Conservation (phyloP, 1,140 invertebrate species). For the Bombus picipes region DNA sequence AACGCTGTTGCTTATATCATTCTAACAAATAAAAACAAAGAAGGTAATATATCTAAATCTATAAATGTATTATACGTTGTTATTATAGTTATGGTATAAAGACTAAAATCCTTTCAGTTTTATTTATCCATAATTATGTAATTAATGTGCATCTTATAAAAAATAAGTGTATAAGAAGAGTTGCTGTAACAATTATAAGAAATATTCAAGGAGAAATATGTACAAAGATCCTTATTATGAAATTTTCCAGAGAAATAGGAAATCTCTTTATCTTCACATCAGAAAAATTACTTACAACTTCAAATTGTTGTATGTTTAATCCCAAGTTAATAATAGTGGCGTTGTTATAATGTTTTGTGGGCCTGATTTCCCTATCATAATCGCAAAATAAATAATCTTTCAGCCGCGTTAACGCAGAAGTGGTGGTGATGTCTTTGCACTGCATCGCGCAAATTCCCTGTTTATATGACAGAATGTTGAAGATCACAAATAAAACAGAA, state of each 20-base stretch:
- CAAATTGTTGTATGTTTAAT: conserved; percentile 78
- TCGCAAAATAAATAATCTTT: conserved; percentile 80
- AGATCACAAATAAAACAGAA: neutral
- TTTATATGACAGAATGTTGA: neutral
- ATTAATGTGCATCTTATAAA: too few species aligned
- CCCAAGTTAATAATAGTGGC: conserved; percentile 75
- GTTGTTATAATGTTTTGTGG: conserved; percentile 70
- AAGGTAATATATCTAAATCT: neutral
- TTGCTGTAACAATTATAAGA: too few species aligned
- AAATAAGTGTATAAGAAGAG: too few species aligned
- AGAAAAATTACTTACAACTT: conserved; percentile 64
- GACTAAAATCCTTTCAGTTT: too few species aligned
- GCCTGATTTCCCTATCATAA: conserved; percentile 80
- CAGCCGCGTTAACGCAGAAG: conserved; percentile 62
- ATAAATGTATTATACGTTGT: too few species aligned
- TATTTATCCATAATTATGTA: too few species aligned
- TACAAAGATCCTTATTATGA: too few species aligned
- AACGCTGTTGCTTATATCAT: conserved; percentile 40
- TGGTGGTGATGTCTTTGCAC: conserved; percentile 67
- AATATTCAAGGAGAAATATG: too few species aligned
- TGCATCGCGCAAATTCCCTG: neutral
- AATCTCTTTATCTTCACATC: neutral
- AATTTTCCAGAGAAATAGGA: neutral
- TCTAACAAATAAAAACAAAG: conserved; percentile 30
- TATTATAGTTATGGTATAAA: too few species aligned